phyloP scores from a whole-genome alignment of 2,113 vertebrate species.

The Aegithalos caudatus region DNA sequence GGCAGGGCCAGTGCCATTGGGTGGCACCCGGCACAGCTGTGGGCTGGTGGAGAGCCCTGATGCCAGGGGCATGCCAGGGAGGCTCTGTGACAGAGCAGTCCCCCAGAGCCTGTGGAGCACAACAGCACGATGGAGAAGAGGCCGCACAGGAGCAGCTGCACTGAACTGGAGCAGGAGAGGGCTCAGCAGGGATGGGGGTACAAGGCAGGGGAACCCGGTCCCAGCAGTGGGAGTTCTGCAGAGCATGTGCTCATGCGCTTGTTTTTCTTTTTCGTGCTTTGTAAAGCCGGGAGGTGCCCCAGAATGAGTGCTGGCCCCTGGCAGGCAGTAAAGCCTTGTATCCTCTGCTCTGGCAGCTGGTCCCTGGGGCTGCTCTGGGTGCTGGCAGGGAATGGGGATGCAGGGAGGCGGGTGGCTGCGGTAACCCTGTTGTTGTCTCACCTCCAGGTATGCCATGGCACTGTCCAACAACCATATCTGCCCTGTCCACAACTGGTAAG shows the following conservation, averaged over 20 bases:
- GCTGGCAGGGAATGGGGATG: background rate
- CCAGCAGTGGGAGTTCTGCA: rapidly evolving
- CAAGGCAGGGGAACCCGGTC: background rate
- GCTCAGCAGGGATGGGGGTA: background rate
- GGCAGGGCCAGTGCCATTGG: rapidly evolving
- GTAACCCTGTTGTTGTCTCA: background rate
- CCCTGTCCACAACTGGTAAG: conserved; percentile 88
- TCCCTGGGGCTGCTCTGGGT: background rate
- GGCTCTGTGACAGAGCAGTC: background rate
- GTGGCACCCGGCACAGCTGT: background rate
- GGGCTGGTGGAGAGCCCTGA: background rate
- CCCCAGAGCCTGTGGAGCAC: background rate
- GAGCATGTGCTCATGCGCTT: background rate
- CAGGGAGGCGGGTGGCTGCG: rapidly evolving
- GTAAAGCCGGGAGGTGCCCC: background rate
- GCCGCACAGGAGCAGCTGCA: background rate
- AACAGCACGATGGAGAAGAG: background rate
- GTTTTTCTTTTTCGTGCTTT: background rate
- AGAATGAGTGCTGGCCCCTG: background rate
- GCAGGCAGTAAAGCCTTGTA: background rate
- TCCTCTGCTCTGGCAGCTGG: rapidly evolving
- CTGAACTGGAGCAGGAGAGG: background rate
- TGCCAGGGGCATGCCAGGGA: background rate
- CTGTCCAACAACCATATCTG: conserved; percentile 90
- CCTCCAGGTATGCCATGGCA: conserved; percentile 85